A percentile compares a stretch with the other conserved stretches of the same genome.
Evolutionary conservation across 2,797 vertebrate species (phyloP).

Genomic region (Knipowitschia caucasica): DNA sequence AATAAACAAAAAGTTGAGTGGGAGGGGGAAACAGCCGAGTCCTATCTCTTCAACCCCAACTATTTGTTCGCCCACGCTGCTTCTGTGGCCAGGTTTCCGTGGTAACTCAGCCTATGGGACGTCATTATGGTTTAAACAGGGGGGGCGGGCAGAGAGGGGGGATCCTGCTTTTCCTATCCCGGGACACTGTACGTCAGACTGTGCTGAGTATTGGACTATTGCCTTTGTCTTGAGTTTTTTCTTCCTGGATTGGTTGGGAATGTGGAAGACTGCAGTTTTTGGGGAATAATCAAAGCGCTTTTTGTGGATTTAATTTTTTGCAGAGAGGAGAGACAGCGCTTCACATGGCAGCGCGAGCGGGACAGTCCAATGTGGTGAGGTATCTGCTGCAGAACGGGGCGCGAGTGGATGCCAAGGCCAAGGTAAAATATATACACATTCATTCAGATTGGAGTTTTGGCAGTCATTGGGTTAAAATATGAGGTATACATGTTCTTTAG

Average conservation of each 20-base stretch:
- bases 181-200: slow-evolving; percentile 9
- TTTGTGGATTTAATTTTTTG: slow-evolving; percentile 30
- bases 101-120: slow-evolving; percentile 58
- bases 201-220: not conserved
- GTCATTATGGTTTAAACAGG: slow-evolving; percentile 48
- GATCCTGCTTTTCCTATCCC: slow-evolving; percentile 19
- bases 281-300: slow-evolving; percentile 9
- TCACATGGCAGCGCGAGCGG: slow-evolving; percentile 96
- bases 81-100: slow-evolving; percentile 68
- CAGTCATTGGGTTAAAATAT: not conserved
- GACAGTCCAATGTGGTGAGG: slow-evolving; percentile 90
- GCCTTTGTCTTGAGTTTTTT: not conserved
- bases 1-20: slow-evolving; percentile 3
- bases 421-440: slow-evolving; percentile 69
- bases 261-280: slow-evolving; percentile 8
- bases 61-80: slow-evolving; percentile 58
- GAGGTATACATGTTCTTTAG: too few species aligned
- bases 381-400: slow-evolving; percentile 93
- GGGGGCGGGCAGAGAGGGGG: slow-evolving; percentile 44
- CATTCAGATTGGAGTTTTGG: too few species aligned
- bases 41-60: slow-evolving; percentile 46
- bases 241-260: slow-evolving; percentile 1
- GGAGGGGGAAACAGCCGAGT: slow-evolving; percentile 11
- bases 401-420: slow-evolving; percentile 90
- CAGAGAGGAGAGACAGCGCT: slow-evolving; percentile 96